phyloP scores from a whole-genome alignment of 1,140 invertebrate genomes.

The Drosophila sproati region DNA sequence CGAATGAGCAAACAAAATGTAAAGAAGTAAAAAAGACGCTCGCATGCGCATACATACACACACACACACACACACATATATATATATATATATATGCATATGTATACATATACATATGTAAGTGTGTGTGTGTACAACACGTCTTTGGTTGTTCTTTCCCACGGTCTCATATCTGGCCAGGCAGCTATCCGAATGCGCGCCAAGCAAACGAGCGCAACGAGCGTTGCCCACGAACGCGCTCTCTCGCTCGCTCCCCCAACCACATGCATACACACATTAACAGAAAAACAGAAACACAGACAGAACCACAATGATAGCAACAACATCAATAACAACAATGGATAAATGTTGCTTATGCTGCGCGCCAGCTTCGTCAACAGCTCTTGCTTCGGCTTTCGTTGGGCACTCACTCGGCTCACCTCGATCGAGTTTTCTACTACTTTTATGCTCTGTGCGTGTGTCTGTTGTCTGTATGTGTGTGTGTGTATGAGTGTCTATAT shows the following conservation, averaged over 20 bases:
- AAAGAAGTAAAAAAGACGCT: conserved; percentile 69
- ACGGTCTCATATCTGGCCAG: conserved; percentile 85
- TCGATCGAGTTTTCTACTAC: conserved; percentile 68
- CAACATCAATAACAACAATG: conserved; percentile 54
- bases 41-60: conserved; percentile 32
- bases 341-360: conserved; percentile 73
- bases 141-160: conserved; percentile 84
- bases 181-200: conserved; percentile 78
- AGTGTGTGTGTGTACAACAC: conserved; percentile 56
- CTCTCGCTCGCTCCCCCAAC: conserved; percentile 24
- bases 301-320: conserved; percentile 11
- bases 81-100: conserved; percentile 23
- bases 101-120: background rate
- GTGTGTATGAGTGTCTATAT: background rate
- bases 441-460: conserved; percentile 35
- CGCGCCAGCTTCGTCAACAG: conserved; percentile 34
- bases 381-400: conserved; percentile 32
- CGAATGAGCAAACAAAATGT: conserved; percentile 81
- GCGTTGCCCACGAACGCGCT: conserved; percentile 42
- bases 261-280: conserved; percentile 15
- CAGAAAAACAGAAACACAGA: conserved; percentile 5
- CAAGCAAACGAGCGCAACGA: conserved; percentile 66
- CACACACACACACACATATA: background rate
- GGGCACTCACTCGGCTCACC: conserved; percentile 35
- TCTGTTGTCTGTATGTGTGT: background rate